Conservation (phyloP, 1,140 invertebrate species). For the Meteorus sp. region DNA sequence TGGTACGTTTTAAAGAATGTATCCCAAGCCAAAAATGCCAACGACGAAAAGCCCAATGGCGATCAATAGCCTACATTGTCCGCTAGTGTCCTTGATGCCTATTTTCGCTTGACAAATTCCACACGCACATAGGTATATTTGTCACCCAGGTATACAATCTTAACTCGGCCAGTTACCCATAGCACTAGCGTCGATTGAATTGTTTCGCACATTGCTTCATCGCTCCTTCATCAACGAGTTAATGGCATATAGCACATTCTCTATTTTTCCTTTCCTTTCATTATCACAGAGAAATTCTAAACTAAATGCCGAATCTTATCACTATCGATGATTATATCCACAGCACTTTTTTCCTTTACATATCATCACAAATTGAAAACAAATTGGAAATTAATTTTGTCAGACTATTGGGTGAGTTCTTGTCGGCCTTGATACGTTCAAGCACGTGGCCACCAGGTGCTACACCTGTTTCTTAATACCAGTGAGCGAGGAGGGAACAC, state of each 20-base stretch:
- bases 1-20: background rate
- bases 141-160: no score
- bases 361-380: no score
- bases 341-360: no score
- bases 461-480: slow-evolving; percentile 20
- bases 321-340: no score
- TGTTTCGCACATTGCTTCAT: no score
- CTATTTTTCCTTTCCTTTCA: no score
- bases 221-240: no score
- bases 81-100: slow-evolving; percentile 21
- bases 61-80: slow-evolving; percentile 23
- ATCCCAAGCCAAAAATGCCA: slow-evolving; percentile 12
- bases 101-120: slow-evolving; percentile 25
- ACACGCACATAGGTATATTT: slow-evolving; percentile 18
- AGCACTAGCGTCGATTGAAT: background rate
- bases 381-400: no score
- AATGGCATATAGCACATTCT: no score
- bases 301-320: no score
- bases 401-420: no score
- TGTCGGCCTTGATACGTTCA: slow-evolving; percentile 12
- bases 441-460: slow-evolving; percentile 24
- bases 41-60: background rate
- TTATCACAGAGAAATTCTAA: no score
- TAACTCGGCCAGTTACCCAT: slow-evolving; percentile 27
- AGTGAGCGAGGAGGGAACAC: background rate